Base-by-base conservation (phyloP, 2,113 vertebrate species). In the Paedocypris sp. region DNA sequence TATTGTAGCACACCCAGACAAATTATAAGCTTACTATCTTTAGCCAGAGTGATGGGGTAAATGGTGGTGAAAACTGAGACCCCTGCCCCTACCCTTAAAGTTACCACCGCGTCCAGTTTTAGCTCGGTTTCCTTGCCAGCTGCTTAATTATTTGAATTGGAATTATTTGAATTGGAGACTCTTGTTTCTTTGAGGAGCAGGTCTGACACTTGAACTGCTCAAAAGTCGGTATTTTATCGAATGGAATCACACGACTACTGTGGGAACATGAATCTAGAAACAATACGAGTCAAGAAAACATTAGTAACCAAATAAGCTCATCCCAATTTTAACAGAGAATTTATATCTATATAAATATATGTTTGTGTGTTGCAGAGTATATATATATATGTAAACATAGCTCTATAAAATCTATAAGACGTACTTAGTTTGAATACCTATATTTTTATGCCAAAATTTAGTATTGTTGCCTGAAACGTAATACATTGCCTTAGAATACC, bases 11-110 rank as follows among this genome's bases (percentile, higher is more conserved):
- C 45, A 67, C 60, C 28, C 42, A 57, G 23, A 73, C 64, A 32
- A 53, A 71, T 53, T 70, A 22, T 62, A 69, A 77, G 38, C 46
- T 23, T 36, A 60, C 80, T 87, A 86, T 86, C 80, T 86, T 82
- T 86, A 80, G 79, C 25, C 6, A 56, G 57, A 84, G 84, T 79
- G 74, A 87, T 87, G 86, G 86, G 86, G 86, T 87, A 87, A 85
- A 85, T 79, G 75, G 76, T 66, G 73, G 73, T 76, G 75, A 80
- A 85, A 83, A 82, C 70, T 73, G 79, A 79, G 74, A 80, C 73
- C 78, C 81, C 66, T 72, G 76, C 82, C 65, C 75, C 67, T 66
- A 73, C 68, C 75, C 68, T 73, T 61, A 66, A 63, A 66, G 62
- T 66, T 63, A 68, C 71, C 71, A 73, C 65, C 71, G 77, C 64